Evolutionary conservation across 2,888 invertebrate species (phyloP).

Genomic region (Lymantria dispar): DNA sequence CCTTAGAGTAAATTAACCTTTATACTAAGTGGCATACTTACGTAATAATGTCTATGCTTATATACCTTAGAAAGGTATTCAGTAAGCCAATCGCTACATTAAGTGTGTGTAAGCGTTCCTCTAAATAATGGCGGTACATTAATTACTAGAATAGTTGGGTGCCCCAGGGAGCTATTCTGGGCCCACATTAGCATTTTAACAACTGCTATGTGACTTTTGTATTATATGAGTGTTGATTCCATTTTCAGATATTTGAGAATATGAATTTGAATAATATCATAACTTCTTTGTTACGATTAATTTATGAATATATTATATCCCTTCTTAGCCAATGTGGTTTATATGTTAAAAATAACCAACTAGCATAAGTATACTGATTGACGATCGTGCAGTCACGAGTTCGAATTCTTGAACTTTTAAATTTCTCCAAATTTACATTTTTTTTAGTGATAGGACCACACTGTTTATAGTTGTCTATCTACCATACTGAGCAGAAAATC

Average conservation of each 20-base stretch:
- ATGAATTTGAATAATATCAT: not conserved
- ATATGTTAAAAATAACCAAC: too few relatives aligned
- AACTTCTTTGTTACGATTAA: too few relatives aligned
- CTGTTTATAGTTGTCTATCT: too few relatives aligned
- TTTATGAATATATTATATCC: too few relatives aligned
- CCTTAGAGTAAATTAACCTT: not conserved
- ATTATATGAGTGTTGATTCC: constrained; percentile 26
- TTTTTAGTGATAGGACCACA: too few relatives aligned
- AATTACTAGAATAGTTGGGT: constrained; percentile 34
- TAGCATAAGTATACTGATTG: too few relatives aligned
- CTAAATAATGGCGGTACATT: constrained; percentile 42
- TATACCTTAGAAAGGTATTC: not conserved
- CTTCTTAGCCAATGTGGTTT: too few relatives aligned
- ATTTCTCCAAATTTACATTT: too few relatives aligned
- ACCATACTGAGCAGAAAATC: too few relatives aligned
- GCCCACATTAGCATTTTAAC: constrained; percentile 33
- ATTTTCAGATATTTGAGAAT: not conserved
- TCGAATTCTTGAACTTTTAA: too few relatives aligned
- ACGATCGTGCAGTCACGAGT: too few relatives aligned
- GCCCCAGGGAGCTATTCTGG: constrained; percentile 33
- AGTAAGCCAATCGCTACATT: constrained; percentile 19
- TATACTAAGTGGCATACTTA: not conserved
- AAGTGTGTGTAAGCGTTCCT: constrained; percentile 31
- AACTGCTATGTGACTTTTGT: constrained; percentile 30
- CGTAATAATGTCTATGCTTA: constrained; percentile 2